These are phyloP conservation scores for Arctocebus calabarensis DNA, from an alignment of 2,797 vertebrate species.

Conservation along the genomic window DNA sequence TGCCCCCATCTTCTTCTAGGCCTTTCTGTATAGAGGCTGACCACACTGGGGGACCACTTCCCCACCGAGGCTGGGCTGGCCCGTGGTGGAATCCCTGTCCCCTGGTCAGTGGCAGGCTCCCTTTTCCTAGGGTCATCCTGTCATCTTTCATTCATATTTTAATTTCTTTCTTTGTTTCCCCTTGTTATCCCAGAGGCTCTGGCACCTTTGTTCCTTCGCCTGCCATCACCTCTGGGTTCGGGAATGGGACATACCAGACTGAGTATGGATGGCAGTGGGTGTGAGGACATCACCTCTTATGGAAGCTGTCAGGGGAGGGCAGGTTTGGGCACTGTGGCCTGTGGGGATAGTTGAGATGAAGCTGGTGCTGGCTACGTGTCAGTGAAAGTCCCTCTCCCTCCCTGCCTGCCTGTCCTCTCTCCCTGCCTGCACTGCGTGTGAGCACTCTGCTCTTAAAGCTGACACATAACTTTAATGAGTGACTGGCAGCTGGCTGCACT, in stretches of 20 bases:
- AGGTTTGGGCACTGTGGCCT: background rate
- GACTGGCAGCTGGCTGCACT: background rate
- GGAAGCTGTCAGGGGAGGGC: background rate
- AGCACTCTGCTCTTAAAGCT: background rate
- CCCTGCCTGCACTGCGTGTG: accelerated
- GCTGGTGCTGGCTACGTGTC: background rate
- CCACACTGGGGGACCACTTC: too few species aligned
- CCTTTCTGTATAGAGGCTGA: background rate
- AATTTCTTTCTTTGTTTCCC: background rate
- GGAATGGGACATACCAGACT: background rate
- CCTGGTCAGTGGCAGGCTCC: background rate
- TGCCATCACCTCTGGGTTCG: background rate
- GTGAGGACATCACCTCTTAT: background rate
- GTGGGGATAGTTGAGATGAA: background rate
- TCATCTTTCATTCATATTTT: background rate
- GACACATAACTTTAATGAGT: background rate
- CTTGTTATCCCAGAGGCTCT: background rate
- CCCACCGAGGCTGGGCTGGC: background rate
- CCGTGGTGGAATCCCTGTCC: too few species aligned
- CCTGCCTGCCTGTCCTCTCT: background rate
- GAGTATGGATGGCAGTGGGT: background rate
- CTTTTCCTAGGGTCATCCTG: background rate
- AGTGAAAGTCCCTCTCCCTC: background rate
- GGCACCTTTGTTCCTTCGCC: background rate
- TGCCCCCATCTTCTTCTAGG: background rate